phyloP scores from a whole-genome alignment of 2,888 invertebrate species.

The Diaphora mendica region DNA sequence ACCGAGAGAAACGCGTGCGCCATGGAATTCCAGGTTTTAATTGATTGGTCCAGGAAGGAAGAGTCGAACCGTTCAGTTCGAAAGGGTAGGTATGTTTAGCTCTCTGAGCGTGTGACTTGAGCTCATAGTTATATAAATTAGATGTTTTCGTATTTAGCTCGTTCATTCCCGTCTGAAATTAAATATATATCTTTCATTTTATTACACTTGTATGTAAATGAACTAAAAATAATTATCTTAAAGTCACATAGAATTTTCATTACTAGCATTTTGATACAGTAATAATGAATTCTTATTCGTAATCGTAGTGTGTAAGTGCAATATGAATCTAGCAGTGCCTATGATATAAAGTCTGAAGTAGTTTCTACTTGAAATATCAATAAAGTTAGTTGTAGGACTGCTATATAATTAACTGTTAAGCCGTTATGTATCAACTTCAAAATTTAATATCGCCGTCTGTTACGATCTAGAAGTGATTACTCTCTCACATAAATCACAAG shows the following conservation, averaged over 20 bases:
- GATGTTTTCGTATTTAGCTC: too few species aligned
- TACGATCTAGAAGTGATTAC: neutral
- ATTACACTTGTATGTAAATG: too few species aligned
- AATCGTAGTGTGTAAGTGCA: neutral
- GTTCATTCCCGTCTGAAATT: too few species aligned
- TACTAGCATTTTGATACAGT: neutral
- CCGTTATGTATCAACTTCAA: neutral
- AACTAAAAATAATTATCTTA: too few species aligned
- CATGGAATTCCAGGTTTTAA: too few species aligned
- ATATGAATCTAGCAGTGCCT: neutral
- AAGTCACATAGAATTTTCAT: neutral
- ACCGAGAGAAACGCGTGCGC: too few species aligned
- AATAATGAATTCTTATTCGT: neutral
- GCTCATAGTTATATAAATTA: too few species aligned
- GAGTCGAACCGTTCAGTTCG: too few species aligned
- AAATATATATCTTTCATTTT: too few species aligned
- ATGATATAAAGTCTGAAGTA: neutral
- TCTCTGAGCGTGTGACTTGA: too few species aligned
- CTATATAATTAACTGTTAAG: neutral
- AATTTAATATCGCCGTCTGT: conserved; percentile 3
- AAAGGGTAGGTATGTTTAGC: too few species aligned
- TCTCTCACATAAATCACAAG: neutral
- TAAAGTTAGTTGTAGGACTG: neutral
- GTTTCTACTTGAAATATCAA: neutral
- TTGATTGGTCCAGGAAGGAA: too few species aligned